Evolutionary conservation across 2,888 invertebrate genomes (phyloP).

Genomic region (Dryomyza anilis): DNA sequence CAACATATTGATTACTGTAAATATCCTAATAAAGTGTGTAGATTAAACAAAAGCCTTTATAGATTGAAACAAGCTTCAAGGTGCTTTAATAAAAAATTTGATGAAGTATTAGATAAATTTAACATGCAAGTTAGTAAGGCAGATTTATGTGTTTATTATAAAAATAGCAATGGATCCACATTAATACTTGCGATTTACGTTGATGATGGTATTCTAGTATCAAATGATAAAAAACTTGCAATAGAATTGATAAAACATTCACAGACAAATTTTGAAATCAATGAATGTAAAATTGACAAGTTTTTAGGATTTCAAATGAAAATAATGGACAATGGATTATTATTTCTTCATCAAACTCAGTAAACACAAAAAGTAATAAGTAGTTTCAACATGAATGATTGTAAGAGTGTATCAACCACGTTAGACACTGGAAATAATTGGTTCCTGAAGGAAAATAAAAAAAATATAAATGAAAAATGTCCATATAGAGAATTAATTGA

Average conservation of each 20-base stretch:
- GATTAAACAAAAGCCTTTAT: slow-evolving; percentile 10
- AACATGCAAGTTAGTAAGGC: slow-evolving; percentile 4
- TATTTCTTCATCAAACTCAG: neutral
- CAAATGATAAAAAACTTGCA: neutral
- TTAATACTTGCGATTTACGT: slow-evolving; percentile 7
- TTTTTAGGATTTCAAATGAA: slow-evolving; percentile 24
- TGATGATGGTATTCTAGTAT: slow-evolving; percentile 6
- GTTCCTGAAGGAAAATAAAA: neutral
- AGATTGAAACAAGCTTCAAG: neutral
- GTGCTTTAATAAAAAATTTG: slow-evolving; percentile 12
- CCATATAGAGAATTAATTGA: slow-evolving; percentile 38
- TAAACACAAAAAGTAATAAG: slow-evolving; percentile 32
- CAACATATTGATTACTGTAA: slow-evolving; percentile 28
- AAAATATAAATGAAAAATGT: slow-evolving; percentile 10
- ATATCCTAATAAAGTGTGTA: neutral
- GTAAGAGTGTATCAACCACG: slow-evolving; percentile 33
- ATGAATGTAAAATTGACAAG: slow-evolving; percentile 6
- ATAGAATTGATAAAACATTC: neutral
- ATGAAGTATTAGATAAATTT: slow-evolving; percentile 9
- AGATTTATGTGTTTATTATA: slow-evolving; percentile 16
- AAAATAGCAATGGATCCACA: neutral
- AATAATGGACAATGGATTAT: neutral
- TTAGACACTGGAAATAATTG: slow-evolving; percentile 16
- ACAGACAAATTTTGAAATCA: slow-evolving; percentile 15
- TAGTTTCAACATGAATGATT: slow-evolving; percentile 33